Evolutionary conservation across 2,888 invertebrate genomes (phyloP), one percentile per base, ranked within the genome.

Genomic region (Drosophila anomalipes): DNA sequence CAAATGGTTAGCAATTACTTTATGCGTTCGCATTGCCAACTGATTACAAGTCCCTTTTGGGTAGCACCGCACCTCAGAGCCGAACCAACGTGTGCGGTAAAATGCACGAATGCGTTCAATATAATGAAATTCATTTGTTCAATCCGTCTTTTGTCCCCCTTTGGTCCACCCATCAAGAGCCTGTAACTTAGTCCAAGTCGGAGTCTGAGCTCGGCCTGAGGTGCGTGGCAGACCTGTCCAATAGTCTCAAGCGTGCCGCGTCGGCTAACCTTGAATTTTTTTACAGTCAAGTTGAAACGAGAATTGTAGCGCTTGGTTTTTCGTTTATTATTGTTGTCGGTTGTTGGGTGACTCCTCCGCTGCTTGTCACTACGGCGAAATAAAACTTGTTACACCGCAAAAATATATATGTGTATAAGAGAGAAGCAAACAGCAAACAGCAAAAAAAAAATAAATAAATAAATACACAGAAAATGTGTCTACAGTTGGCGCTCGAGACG

Each of bases 1-100:
- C 86, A 86, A 86, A 86, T 86, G 89, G 89, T 86, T 86, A 82
- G 89, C 89, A 86, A 86, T 86, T 86, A 86, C 86, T 89, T 86
- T 86, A 86, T 86, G 86, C 85, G 84, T 86, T 89, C 85, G 87
- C 87, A 76, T 72, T 89, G 82, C 87, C 87, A 89, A 84, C 89
- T 86, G 86, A 86, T 86, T 86, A 86, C 89, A 86, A 89, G 88
- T 79, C 74, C 89, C 87, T 83, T 78, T 79, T 77, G 77, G 77
- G 60, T 65, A 62, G 62, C 78, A 63, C 69, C 80, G 85, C 89
- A 86, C 87, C 84, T 89, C n/a, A 30, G 57, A 39, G 37, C 56
- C 14, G 7, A 4, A 6, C 73, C 81, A 72, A 81, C 86, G 89
- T 86, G 86, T 86, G 86, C 89, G 86, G 86, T 86, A 86, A 75